These are phyloP conservation scores for Sebastes trivittatus DNA, from an alignment of 2,797 vertebrate genomes.

Conservation along the genomic window DNA sequence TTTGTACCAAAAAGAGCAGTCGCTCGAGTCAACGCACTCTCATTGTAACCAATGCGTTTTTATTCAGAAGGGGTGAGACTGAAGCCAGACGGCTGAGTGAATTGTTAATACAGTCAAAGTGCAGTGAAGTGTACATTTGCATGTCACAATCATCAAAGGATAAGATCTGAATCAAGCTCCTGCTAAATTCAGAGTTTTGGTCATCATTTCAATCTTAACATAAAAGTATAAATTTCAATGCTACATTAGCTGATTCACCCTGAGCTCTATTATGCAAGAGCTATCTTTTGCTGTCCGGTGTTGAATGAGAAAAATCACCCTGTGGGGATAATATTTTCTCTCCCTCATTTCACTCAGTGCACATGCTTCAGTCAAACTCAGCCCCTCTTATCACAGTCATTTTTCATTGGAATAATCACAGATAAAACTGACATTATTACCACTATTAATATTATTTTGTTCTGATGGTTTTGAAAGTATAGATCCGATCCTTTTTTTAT, in stretches of 20 bases:
- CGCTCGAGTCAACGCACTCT: not conserved
- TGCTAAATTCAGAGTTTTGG: not conserved
- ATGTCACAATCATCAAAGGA: conserved; percentile 12
- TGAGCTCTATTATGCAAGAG: conserved; percentile 6
- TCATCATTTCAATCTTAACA: conserved; percentile 10
- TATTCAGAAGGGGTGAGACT: conserved; percentile 23
- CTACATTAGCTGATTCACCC: not conserved
- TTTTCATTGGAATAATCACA: conserved; percentile 24
- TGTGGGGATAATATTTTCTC: conserved; percentile 29
- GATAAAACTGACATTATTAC: not conserved
- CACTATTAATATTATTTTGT: conserved; percentile 4
- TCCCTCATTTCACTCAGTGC: conserved; percentile 22
- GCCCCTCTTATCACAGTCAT: conserved; percentile 10
- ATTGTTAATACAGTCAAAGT: not conserved
- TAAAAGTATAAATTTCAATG: conserved; percentile 24
- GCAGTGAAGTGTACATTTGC: conserved; percentile 17
- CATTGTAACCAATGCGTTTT: conserved; percentile 38
- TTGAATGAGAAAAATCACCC: conserved; percentile 30
- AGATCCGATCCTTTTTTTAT: not conserved
- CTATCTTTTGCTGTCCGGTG: conserved; percentile 2
- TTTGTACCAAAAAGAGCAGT: conserved; percentile 51
- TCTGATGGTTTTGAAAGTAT: not conserved
- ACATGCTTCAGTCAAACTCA: conserved; percentile 19
- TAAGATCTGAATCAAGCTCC: not conserved
- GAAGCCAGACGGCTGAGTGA: conserved; percentile 7